Evolutionary conservation across 2,888 invertebrate species (phyloP), one percentile per base, ranked within the genome.

Genomic region (Biston betularia): DNA sequence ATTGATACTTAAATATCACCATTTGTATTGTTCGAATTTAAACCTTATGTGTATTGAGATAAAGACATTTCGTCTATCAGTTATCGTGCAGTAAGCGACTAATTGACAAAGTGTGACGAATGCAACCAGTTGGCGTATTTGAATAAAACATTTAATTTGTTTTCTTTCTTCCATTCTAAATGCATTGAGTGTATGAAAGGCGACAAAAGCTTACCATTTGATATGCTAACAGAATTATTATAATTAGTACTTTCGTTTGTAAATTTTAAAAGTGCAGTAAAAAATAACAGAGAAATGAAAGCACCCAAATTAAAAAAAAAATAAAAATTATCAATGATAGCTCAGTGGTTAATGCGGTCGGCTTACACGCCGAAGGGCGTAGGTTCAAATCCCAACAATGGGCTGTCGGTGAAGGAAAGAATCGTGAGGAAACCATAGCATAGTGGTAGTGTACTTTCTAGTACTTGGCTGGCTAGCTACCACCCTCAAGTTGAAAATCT

Each of bases 71-170:
- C 7, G 2, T 44, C 6, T n/a, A 11, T 42, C 6, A n/a, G 8
- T 24, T 35, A 49, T 55, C 38, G 56, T 40, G 55, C 56, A 63
- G 34, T 52, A 62, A 63, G 34, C 48, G 59, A 77, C 64, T 63
- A 71, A 74, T 82, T 77, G 81, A 79, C 78, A 79, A 71, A 77
- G 85, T 83, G 87, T 87, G 84, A 81, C 89, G 84, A 89, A 89
- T 86, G 65, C 66, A 80, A 78, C 82, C 91, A 89, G 90, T 91
- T 91, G 90, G 88, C 85, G 48, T 48, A 76, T 83, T 86, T 89
- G 89, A 90, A 92, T 91, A 87, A 89, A 88, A 90, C 88, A 88
- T 92, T 92, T 90, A 91, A 92, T 92, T 91, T 90, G 90, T 90
- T 90, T 91, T 81, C 84, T 85, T 89, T 90, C 83, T 89, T 83